These are phyloP conservation scores for Gastrophysa polygoni DNA, from an alignment of 2,888 invertebrate genomes.

Conservation along the genomic window DNA sequence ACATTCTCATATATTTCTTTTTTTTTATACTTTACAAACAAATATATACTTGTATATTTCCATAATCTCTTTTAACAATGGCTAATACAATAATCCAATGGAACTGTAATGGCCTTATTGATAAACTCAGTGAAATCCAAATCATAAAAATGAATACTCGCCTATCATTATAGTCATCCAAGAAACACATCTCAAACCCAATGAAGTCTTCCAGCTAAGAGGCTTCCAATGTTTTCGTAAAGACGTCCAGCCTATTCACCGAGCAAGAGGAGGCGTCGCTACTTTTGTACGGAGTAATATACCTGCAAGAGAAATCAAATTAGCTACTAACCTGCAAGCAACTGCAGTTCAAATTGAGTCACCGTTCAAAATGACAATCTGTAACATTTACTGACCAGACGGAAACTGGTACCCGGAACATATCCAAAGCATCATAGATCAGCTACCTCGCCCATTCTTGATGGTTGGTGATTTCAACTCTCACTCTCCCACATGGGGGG, in stretches of 20 bases:
- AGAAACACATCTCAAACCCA: slow-evolving; percentile 7
- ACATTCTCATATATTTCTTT: too few species aligned
- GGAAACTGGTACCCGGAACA: background rate
- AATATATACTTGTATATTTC: too few species aligned
- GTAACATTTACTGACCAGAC: too few species aligned
- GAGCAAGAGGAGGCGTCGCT: slow-evolving; percentile 6
- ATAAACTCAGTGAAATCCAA: background rate
- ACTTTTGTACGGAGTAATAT: slow-evolving; percentile 2
- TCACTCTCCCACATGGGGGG: background rate
- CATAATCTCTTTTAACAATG: too few species aligned
- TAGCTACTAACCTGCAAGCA: background rate
- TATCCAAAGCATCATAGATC: slow-evolving; percentile 3
- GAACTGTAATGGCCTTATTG: background rate
- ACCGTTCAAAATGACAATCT: too few species aligned
- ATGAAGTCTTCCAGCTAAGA: background rate
- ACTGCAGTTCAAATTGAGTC: background rate
- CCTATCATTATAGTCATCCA: background rate
- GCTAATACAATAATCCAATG: background rate
- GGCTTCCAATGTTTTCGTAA: background rate
- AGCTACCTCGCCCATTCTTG: slow-evolving; percentile 1
- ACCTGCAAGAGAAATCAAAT: background rate
- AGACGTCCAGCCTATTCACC: slow-evolving; percentile 1
- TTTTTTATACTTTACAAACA: too few species aligned
- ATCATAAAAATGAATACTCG: background rate
- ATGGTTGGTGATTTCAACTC: background rate